These are phyloP conservation scores for Drosophila lacicola DNA, from an alignment of 2,888 invertebrate species.

Conservation along the genomic window DNA sequence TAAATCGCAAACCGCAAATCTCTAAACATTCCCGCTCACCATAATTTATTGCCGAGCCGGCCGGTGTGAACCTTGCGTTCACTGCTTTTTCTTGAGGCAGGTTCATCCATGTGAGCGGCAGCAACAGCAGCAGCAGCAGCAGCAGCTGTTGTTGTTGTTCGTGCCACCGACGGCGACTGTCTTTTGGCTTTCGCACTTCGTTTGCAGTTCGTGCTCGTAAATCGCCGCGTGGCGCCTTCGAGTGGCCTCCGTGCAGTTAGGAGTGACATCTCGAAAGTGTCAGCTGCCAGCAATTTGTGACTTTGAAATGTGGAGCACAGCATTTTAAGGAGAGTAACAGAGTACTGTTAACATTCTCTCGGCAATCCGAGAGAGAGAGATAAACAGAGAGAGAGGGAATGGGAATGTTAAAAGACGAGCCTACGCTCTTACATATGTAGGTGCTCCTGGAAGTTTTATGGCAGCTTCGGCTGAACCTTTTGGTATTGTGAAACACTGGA, in stretches of 20 bases:
- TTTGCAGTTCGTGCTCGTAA: constrained; percentile 49
- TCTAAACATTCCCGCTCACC: background rate
- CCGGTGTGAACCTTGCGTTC: constrained; percentile 43
- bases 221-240: constrained; percentile 37
- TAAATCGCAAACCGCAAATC: background rate
- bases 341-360: background rate
- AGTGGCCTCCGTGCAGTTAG: constrained; percentile 38
- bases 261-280: constrained; percentile 68
- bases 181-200: constrained; percentile 55
- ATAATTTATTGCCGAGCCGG: constrained; percentile 53
- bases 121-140: background rate
- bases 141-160: background rate
- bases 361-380: background rate
- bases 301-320: constrained; percentile 68
- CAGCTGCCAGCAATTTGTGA: constrained; percentile 72
- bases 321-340: constrained; percentile 24
- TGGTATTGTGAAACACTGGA: constrained; percentile 51
- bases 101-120: constrained; percentile 43
- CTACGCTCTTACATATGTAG: constrained; percentile 10
- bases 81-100: constrained; percentile 58
- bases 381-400: constrained; percentile 17
- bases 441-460: constrained; percentile 50
- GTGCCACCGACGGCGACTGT: constrained; percentile 15
- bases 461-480: constrained; percentile 47
- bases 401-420: background rate